These are phyloP conservation scores for Tenrec ecaudatus DNA, from an alignment of 2,113 vertebrate genomes.

Conservation along the genomic window DNA sequence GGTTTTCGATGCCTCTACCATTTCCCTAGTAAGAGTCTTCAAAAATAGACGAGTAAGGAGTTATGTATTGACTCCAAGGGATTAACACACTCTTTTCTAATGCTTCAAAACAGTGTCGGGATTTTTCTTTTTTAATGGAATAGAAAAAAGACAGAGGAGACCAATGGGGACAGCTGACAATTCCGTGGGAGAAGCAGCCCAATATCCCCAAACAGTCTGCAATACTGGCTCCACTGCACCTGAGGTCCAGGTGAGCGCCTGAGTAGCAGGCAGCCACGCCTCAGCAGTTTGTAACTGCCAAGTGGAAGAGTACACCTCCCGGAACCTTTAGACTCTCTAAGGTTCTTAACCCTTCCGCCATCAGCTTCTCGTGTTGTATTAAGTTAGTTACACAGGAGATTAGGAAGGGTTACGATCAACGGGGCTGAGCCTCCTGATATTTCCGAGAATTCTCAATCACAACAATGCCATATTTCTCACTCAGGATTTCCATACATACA, in stretches of 20 bases:
- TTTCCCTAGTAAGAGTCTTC: not conserved
- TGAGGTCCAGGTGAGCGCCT: slow-evolving; percentile 28
- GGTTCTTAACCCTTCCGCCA: not conserved
- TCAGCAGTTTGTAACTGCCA: slow-evolving; percentile 48
- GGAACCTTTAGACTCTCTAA: slow-evolving; percentile 60
- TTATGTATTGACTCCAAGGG: not conserved
- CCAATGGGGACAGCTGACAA: not conserved
- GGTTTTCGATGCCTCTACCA: slow-evolving; percentile 7
- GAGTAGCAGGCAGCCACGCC: slow-evolving; percentile 45
- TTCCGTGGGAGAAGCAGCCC: slow-evolving; percentile 40
- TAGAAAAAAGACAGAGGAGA: slow-evolving; percentile 24
- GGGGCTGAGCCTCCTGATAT: not conserved
- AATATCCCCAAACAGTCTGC: not conserved
- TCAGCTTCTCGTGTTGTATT: not conserved
- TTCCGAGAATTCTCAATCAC: not conserved
- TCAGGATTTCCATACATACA: not conserved
- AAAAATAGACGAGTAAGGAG: not conserved
- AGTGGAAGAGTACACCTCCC: not conserved
- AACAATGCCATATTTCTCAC: slow-evolving; percentile 7
- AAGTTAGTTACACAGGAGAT: not conserved
- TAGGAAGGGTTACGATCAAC: slow-evolving; percentile 36
- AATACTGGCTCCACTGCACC: slow-evolving; percentile 7
- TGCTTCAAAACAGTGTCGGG: slow-evolving; percentile 19
- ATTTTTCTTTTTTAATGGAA: slow-evolving; percentile 23
- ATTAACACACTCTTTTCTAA: slow-evolving; percentile 27